Conservation (phyloP, 1,140 invertebrate genomes). For the Drosophila kepulauana region DNA sequence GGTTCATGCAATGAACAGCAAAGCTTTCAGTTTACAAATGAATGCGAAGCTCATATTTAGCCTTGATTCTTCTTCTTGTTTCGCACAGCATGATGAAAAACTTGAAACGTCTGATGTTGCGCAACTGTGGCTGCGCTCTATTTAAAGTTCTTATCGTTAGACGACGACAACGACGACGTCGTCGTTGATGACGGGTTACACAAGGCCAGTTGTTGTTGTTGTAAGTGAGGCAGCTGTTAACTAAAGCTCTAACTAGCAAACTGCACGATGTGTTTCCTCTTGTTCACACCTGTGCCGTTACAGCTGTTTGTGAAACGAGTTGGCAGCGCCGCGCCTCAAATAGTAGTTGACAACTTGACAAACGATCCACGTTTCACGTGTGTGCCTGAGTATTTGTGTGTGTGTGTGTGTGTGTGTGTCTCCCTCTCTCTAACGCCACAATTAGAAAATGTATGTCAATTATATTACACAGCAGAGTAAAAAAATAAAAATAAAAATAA, state of each 20-base stretch:
- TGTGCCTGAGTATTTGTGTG: background rate
- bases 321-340: conserved; percentile 44
- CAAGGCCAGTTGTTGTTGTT: conserved; percentile 19
- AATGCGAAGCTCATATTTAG: conserved; percentile 3
- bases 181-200: conserved; percentile 29
- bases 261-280: conserved; percentile 15
- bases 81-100: conserved; percentile 2
- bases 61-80: conserved; percentile 8
- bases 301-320: conserved; percentile 64
- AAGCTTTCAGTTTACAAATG: background rate
- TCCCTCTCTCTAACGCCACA: conserved; percentile 56
- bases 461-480: conserved; percentile 66
- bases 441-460: conserved; percentile 82
- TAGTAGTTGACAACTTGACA: conserved; percentile 52
- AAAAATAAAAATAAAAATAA: conserved; percentile 23
- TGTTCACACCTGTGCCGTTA: conserved; percentile 40
- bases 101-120: conserved; percentile 37
- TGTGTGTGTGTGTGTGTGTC: conserved; percentile 9
- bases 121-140: conserved; percentile 38
- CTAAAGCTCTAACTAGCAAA: conserved; percentile 24
- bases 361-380: conserved; percentile 45
- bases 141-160: conserved; percentile 44
- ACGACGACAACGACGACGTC: background rate
- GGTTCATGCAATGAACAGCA: background rate
- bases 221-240: conserved; percentile 27